A percentile compares a stretch with the other conserved stretches of the same genome.
Evolutionary conservation across 2,113 vertebrate species (phyloP).

Genomic region (Marmota monax): DNA sequence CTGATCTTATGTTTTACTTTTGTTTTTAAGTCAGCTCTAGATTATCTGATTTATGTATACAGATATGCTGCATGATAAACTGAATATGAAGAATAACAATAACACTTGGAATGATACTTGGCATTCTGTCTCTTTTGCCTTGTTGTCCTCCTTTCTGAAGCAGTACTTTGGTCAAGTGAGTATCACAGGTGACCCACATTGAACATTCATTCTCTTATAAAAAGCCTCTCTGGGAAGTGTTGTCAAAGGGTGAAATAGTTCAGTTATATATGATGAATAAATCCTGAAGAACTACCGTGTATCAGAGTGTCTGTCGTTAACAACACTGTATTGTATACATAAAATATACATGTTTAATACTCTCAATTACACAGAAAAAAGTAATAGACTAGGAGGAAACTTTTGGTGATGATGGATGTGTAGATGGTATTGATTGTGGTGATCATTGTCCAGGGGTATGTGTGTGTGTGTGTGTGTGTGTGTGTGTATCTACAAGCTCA

Average conservation of each 20-base stretch:
- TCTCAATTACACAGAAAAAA: background rate
- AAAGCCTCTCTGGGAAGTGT: background rate
- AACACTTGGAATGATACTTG: background rate
- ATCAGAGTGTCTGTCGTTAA: background rate
- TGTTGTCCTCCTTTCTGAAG: constrained; percentile 21
- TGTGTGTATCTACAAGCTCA: background rate
- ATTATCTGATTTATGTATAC: background rate
- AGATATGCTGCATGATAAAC: background rate
- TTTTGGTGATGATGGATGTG: background rate
- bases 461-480: no score
- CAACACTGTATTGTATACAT: background rate
- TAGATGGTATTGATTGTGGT: no score
- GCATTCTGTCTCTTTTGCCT: background rate
- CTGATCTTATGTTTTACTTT: background rate
- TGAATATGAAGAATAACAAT: background rate
- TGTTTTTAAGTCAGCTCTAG: background rate
- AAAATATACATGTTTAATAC: background rate
- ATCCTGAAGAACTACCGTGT: background rate
- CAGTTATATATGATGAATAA: background rate
- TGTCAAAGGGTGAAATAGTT: background rate
- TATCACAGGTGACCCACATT: background rate
- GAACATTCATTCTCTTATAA: background rate
- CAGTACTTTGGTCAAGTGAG: background rate
- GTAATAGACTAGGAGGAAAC: background rate
- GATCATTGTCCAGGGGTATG: background rate